Evolutionary conservation across 2,888 invertebrate genomes (phyloP), one percentile per base, ranked within the genome.

Genomic region (Drepanosiphum platanoidis): DNA sequence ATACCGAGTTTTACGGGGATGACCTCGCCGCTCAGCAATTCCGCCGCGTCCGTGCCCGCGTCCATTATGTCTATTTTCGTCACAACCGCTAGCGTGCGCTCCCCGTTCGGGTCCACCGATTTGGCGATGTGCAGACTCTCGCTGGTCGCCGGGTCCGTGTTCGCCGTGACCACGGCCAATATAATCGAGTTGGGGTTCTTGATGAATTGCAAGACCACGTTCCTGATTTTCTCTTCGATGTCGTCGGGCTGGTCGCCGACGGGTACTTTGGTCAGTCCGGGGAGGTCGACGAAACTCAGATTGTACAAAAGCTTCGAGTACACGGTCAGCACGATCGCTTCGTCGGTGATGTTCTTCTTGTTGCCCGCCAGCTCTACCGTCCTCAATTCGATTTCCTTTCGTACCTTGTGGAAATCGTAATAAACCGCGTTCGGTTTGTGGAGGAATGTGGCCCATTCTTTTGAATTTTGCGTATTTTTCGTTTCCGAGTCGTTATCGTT

Each of bases 21-120:
- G 61, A 99, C 96, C 87, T 97, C 93, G 0, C 99, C 99, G 90
- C 97, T 98, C 72, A 99, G 91, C 88, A 99, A 97, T 90, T 99
- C 99, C 90, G 98, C 97, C 0, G 99, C 99, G 91, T 99, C 99
- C 70, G 99, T 99, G 66, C 97, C 97, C 92, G 97, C 97, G 92
- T 99, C 99, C 99, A 99, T 99, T 89, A 99, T 93, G 93, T 99
- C 99, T 88, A 99, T 92, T 91, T 99, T 99, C 9, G 99, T 99
- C 74, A 99, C 95, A 39, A 99, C 99, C 87, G 98, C 99, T 86
- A 99, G 91, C 0, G 99, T 99, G 87, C 99, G 92, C 66, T 97
- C 92, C 27, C 98, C 98, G 90, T 98, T 97, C 8, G 97, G 96
- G 90, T 99, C 99, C 0, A 97, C 96, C 89, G 98, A 96, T 90